phyloP scores from a whole-genome alignment of 2,797 vertebrate species.

The Enteromius anoplus region DNA sequence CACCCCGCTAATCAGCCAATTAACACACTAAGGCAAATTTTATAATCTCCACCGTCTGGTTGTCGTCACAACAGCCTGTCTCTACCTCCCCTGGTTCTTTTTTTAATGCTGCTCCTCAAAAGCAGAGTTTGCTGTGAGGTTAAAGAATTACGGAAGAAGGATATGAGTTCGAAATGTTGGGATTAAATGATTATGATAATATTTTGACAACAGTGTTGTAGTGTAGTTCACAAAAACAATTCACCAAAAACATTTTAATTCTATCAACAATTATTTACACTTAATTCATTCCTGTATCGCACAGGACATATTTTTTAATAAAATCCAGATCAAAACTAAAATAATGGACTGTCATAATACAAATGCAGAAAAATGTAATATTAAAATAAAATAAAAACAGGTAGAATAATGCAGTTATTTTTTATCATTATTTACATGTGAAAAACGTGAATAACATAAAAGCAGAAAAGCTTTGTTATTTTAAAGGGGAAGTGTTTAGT shows the following conservation, averaged over 20 bases:
- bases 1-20: conserved; percentile 89
- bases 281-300: neutral
- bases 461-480: no score
- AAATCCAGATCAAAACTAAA: neutral
- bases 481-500: no score
- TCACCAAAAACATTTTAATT: neutral
- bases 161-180: neutral
- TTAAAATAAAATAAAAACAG: neutral
- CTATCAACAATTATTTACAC: neutral
- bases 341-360: no score
- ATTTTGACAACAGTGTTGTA: neutral
- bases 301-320: neutral
- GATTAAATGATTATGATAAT: neutral
- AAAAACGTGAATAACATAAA: no score
- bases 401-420: no score
- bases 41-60: conserved; percentile 89
- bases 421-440: no score
- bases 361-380: no score
- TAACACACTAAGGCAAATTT: conserved; percentile 99
- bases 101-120: neutral
- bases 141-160: neutral
- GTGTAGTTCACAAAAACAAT: neutral
- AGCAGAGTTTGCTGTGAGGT: neutral
- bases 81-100: neutral
- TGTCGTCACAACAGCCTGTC: conserved; percentile 80